These are phyloP conservation scores for Eulemur macaco DNA, from an alignment of 2,113 vertebrate genomes.

Conservation along the genomic window DNA sequence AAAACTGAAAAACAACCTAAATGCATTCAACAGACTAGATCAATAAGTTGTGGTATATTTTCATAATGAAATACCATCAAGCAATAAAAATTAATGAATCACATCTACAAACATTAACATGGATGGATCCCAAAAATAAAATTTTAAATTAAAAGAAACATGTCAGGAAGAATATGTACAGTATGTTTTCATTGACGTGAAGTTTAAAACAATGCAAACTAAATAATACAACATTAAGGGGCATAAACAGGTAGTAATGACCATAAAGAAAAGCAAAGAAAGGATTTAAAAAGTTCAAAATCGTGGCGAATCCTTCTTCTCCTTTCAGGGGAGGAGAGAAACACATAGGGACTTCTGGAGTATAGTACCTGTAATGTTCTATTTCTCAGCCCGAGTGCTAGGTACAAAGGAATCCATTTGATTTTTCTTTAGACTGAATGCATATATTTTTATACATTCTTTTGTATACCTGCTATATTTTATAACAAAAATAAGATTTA, in stretches of 20 bases:
- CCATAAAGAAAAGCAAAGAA: background rate
- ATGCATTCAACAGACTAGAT: background rate
- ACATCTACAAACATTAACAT: conserved; percentile 4
- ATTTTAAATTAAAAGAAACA: conserved; percentile 45
- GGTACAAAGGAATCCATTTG: background rate
- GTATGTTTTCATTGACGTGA: background rate
- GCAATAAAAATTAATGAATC: conserved; percentile 29
- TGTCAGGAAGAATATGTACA: background rate
- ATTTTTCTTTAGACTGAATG: conserved; percentile 19
- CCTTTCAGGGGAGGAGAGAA: background rate
- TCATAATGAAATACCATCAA: conserved; percentile 11
- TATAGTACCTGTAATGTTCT: background rate
- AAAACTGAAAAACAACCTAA: conserved; percentile 19
- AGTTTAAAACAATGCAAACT: background rate
- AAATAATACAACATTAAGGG: background rate
- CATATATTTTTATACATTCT: background rate
- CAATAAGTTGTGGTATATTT: background rate
- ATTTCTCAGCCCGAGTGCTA: background rate
- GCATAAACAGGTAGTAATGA: background rate
- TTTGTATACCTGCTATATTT: background rate
- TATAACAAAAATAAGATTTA: conserved; percentile 5
- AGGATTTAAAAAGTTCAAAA: conserved; percentile 9
- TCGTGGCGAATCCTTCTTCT: no score
- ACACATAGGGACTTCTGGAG: background rate
- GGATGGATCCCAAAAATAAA: conserved; percentile 4